Evolutionary conservation across 2,888 invertebrate genomes (phyloP), one percentile per base, ranked within the genome.

Genomic region (Parnassius apollo): DNA sequence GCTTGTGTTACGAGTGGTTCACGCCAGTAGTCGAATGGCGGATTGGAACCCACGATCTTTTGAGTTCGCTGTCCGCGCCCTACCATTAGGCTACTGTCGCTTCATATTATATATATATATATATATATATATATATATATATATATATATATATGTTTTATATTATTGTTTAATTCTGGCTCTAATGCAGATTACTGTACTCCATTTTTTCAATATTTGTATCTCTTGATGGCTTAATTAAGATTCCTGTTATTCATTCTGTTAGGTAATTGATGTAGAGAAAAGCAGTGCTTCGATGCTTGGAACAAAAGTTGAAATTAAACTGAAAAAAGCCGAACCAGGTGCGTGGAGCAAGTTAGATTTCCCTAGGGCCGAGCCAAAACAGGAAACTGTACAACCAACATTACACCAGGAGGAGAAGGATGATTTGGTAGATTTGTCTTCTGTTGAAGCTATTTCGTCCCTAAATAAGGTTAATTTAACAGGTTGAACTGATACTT

Each of bases 281-380:
- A 93, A 93, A 60, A 95, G 96, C 76, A 93, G 90, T 68, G 96
- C 95, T 0, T 94, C 94, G 50, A 96, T 98, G 96, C 92, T 95
- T 73, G 95, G 96, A 12, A 95, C 97, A 12, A 99, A 99, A 93
- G 94, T 98, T 44, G 99, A 99, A 89, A 95, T 99, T 35, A 97
- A 96, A 77, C 84, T 99, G 77, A 95, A 94, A 71, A 99, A 99
- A 86, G 95, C 94, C 0, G 97, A 97, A 75, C 94, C 96, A 0
- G 95, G 96, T 2, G 94, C 94, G 13, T 99, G 99, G 99, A 81
- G 93, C 10, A 94, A 94, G 71, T 84, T 98, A 42, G 94, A 96
- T 75, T 93, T 95, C 69, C 94, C 95, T 0, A 85, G 91, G 64
- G 66, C 75, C 49, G 77, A 75, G 57, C 74, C 77, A 1, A 81